phyloP scores from a whole-genome alignment of 2,888 invertebrate genomes.

The Gortyna flavago region DNA sequence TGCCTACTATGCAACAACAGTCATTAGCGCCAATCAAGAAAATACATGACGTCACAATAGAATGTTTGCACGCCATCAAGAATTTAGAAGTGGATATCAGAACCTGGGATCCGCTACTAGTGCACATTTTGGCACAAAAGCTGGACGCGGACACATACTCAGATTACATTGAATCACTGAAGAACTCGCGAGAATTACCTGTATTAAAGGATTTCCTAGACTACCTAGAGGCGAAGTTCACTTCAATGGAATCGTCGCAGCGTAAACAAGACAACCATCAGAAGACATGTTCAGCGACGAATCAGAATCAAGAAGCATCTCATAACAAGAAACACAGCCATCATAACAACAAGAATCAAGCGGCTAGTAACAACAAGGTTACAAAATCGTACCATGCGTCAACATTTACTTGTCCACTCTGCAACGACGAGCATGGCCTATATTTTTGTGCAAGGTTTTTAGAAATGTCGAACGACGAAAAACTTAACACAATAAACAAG shows the following conservation, averaged over 20 bases:
- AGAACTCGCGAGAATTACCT: neutral
- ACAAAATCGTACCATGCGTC: constrained; percentile 10
- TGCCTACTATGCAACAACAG: no score
- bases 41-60: no score
- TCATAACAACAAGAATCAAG: neutral
- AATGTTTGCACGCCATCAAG: no score
- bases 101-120: no score
- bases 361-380: constrained; percentile 7
- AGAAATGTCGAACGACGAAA: constrained; percentile 5
- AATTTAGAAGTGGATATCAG: no score
- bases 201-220: neutral
- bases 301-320: neutral
- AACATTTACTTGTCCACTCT: constrained; percentile 8
- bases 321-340: neutral
- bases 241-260: constrained; percentile 4
- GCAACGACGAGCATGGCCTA: neutral
- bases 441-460: constrained; percentile 9
- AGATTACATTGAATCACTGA: constrained; percentile 18
- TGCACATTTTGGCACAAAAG: neutral
- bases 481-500: neutral
- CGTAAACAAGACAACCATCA: neutral
- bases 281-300: neutral
- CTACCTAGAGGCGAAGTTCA: constrained; percentile 11
- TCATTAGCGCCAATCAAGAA: no score
- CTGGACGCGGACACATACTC: constrained; percentile 8